These are phyloP conservation scores for Cremastinae sp. DNA, from an alignment of 2,888 invertebrate genomes.

Conservation along the genomic window DNA sequence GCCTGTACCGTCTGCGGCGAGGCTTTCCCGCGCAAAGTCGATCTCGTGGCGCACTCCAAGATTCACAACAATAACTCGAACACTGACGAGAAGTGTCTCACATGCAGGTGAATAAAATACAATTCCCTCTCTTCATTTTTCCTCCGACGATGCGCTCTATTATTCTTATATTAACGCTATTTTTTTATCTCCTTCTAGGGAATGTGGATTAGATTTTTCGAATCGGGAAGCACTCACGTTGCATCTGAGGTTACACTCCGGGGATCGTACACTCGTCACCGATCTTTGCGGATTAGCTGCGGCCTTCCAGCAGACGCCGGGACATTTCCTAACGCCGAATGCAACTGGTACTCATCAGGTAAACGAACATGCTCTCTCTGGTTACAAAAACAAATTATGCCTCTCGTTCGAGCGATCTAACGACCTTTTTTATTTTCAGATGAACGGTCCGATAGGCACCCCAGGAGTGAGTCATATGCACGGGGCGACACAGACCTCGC, in stretches of 20 bases:
- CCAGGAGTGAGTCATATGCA: constrained; percentile 78
- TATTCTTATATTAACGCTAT: too few relatives aligned
- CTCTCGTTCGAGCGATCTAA: constrained; percentile 14
- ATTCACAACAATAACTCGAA: constrained; percentile 80
- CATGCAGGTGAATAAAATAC: constrained; percentile 79
- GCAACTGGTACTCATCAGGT: constrained; percentile 78
- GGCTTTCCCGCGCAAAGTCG: constrained; percentile 87
- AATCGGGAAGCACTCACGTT: constrained; percentile 89
- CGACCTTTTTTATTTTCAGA: constrained; percentile 70
- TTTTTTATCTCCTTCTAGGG: constrained; percentile 75
- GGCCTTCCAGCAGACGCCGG: constrained; percentile 85
- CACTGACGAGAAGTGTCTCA: constrained; percentile 78
- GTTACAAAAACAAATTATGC: neutral
- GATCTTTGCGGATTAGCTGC: constrained; percentile 91
- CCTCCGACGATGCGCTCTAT: neutral
- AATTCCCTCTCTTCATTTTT: neutral
- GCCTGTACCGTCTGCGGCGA: constrained; percentile 89
- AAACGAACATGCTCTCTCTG: too few relatives aligned
- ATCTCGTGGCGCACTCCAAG: constrained; percentile 85
- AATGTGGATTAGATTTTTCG: constrained; percentile 85
- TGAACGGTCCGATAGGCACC: constrained; percentile 78
- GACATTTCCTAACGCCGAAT: constrained; percentile 82
- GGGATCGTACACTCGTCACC: constrained; percentile 89
- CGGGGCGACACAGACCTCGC: constrained; percentile 79
- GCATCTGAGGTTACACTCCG: constrained; percentile 90